phyloP scores from a whole-genome alignment of 2,888 invertebrate species.

The Euzophera pinguis region DNA sequence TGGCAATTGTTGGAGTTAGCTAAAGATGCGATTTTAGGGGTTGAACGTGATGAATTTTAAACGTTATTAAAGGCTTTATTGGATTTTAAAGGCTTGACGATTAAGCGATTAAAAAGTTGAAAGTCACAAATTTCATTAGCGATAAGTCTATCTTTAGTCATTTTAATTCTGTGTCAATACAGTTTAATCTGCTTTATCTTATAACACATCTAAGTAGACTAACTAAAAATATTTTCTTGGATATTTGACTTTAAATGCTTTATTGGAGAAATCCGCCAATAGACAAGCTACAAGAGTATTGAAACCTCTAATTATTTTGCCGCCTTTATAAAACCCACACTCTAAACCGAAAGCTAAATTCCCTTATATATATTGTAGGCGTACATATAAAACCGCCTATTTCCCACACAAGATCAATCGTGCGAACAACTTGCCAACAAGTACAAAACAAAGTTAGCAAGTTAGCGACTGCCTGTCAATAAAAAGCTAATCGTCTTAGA shows the following conservation, averaged over 20 bases:
- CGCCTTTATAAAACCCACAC: no score
- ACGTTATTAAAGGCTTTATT: neutral
- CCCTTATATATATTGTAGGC: neutral
- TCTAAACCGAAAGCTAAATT: no score
- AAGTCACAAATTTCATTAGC: no score
- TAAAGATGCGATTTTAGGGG: neutral
- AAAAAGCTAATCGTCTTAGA: conserved; percentile 5
- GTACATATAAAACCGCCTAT: neutral
- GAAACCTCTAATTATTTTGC: no score
- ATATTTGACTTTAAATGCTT: no score
- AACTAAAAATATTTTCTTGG: no score
- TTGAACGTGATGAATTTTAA: neutral
- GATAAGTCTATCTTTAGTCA: no score
- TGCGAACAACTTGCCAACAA: neutral
- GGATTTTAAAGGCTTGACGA: neutral
- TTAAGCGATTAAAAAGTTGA: neutral
- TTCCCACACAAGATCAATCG: neutral
- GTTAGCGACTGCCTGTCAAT: conserved; percentile 5
- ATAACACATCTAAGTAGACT: no score
- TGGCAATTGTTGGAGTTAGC: conserved; percentile 5
- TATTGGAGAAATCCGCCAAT: no score
- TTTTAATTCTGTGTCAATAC: no score
- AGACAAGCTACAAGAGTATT: no score
- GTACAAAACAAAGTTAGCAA: neutral
- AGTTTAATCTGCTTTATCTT: no score